Conservation (phyloP, 2,888 invertebrate species). For the Neuroscelio doddi region DNA sequence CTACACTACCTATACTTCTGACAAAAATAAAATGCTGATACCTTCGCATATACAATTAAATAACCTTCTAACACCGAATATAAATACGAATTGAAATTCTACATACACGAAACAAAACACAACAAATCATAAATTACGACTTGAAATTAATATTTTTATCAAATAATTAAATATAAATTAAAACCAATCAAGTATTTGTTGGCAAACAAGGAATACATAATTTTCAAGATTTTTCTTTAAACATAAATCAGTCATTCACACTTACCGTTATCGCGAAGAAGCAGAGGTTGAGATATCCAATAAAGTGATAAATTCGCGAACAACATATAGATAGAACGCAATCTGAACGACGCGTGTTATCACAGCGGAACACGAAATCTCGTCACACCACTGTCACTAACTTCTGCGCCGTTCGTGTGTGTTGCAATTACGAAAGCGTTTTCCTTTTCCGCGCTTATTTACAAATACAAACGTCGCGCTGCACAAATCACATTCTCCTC, state of each 20-base stretch:
- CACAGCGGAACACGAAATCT: constrained; percentile 19
- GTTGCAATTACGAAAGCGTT: constrained; percentile 24
- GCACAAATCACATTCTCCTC: not conserved
- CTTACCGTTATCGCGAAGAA: constrained; percentile 26
- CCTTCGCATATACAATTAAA: too few relatives aligned
- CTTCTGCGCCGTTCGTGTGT: constrained; percentile 7
- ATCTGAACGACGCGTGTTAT: constrained; percentile 12
- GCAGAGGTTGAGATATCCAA: constrained; percentile 22
- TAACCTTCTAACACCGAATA: too few relatives aligned
- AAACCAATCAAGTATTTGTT: too few relatives aligned
- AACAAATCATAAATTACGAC: too few relatives aligned
- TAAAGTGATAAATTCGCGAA: constrained; percentile 3
- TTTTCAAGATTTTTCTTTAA: too few relatives aligned
- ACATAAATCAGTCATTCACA: constrained; percentile 8
- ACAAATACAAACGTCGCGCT: constrained; percentile 15
- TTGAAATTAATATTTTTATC: too few relatives aligned
- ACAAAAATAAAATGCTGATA: too few relatives aligned
- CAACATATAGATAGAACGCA: not conserved
- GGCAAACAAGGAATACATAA: too few relatives aligned
- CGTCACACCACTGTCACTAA: constrained; percentile 17
- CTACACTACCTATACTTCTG: too few relatives aligned
- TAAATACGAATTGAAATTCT: too few relatives aligned
- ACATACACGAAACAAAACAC: too few relatives aligned
- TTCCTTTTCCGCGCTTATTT: constrained; percentile 26
- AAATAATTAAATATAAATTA: too few relatives aligned